Conservation (phyloP, 2,888 invertebrate species). For the Leptopilina myrica region DNA sequence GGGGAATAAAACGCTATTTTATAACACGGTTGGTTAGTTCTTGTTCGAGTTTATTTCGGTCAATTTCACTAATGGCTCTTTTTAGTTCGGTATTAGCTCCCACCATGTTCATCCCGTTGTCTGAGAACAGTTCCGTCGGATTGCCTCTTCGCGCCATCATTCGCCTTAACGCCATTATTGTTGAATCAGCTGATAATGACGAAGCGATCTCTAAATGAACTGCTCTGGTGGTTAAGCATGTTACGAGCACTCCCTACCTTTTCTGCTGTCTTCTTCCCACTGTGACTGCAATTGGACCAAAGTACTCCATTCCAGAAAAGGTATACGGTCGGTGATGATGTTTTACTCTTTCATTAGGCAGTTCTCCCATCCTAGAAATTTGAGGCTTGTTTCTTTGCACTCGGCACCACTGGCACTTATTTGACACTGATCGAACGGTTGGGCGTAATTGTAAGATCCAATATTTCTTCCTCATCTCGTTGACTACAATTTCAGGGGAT, state of each 20-base stretch:
- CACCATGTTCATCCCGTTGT: not conserved
- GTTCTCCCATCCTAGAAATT: slow-evolving; percentile 43
- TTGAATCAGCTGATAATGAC: not conserved
- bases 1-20: too few relatives aligned
- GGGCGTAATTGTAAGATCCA: too few relatives aligned
- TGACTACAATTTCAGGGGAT: not conserved
- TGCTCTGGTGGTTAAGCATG: slow-evolving; percentile 50
- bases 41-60: too few relatives aligned
- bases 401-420: slow-evolving; percentile 9
- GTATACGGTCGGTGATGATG: slow-evolving; percentile 47
- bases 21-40: too few relatives aligned
- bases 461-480: not conserved
- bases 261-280: slow-evolving; percentile 46
- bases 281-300: slow-evolving; percentile 50
- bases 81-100: too few relatives aligned
- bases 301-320: slow-evolving; percentile 50
- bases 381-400: slow-evolving; percentile 33
- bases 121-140: not conserved
- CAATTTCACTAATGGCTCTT: too few relatives aligned
- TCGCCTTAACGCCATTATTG: not conserved
- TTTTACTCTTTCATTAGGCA: slow-evolving; percentile 43
- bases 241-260: slow-evolving; percentile 51
- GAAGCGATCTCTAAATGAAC: slow-evolving; percentile 32
- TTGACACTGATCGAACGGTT: too few relatives aligned
- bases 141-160: not conserved